Evolutionary conservation across 2,888 invertebrate species (phyloP), one percentile per base, ranked within the genome.

Genomic region (Seira sanloemensis): DNA sequence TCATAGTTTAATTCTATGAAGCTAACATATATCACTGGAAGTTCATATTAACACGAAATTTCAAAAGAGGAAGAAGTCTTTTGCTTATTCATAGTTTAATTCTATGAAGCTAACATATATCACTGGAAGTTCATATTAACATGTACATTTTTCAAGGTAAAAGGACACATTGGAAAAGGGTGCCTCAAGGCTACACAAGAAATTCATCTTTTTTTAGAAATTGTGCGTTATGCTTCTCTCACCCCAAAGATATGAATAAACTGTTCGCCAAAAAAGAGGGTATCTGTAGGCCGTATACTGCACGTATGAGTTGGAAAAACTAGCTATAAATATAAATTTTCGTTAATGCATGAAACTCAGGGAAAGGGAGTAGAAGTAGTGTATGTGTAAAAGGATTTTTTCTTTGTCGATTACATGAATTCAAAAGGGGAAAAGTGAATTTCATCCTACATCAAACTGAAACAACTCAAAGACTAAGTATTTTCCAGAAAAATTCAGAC

Each of bases 111-210:
- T 12, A 37, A 37, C 37, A 37, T 37, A 37, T 37, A 37, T 37
- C 37, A 37, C n/a, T 37, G 37, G 37, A 37, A n/a, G 37, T 12
- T 12, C 4, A 37, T 37, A 37, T 37, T 37, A 12, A 21, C 5
- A 66, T 66, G 37, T 66, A 5, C 23, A 66, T 67, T 66, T 37
- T 66, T 66, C 66, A 68, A 77, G 77, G 77, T 77, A 68, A 58
- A 68, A 68, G 77, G 77, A 68, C 68, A 69, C 58, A 50, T n/a
- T n/a, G n/a, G 37, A 37, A 37, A 37, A 7, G 12, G 37, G 58
- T n/a, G 77, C 68, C 77, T 46, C 23, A 24, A 77, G 77, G 77
- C 77, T 77, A 68, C 77, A 77, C 4, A 77, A 77, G 77, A 77
- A 77, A 77, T 58, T 77, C 68, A 77, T 77, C 68, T 50, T 37